Conservation (phyloP, 2,888 invertebrate genomes). For the Troglohyphantes excavatus region DNA sequence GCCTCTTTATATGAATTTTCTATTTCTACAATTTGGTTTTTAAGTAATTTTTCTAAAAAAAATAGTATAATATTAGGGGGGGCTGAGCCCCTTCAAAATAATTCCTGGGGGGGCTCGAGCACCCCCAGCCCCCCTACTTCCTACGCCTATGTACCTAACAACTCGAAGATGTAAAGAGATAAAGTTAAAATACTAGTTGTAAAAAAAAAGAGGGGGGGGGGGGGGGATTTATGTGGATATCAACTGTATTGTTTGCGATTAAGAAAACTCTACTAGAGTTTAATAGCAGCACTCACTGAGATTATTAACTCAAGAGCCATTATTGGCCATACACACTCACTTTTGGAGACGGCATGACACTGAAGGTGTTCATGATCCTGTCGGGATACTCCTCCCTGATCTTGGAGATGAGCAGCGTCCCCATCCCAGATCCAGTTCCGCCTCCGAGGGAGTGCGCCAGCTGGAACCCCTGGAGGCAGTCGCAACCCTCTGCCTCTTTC, state of each 20-base stretch:
- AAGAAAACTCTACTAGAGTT: neutral
- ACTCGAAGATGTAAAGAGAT: too few relatives aligned
- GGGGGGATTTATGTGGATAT: neutral
- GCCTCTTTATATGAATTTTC: too few relatives aligned
- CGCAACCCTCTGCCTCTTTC: conserved; percentile 85
- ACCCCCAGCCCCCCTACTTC: too few relatives aligned
- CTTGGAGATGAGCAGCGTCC: conserved; percentile 92
- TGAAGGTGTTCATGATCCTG: conserved; percentile 85
- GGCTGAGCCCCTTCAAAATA: too few relatives aligned
- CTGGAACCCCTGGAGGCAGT: conserved; percentile 88
- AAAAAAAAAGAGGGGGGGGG: neutral
- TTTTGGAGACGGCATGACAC: conserved; percentile 91
- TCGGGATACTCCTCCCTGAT: conserved; percentile 93
- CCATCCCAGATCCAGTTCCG: conserved; percentile 94
- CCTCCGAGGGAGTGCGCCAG: conserved; percentile 92
- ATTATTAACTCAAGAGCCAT: too few relatives aligned
- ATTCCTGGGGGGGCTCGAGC: too few relatives aligned
- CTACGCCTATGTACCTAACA: too few relatives aligned
- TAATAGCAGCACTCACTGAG: neutral
- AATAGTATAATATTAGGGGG: too few relatives aligned
- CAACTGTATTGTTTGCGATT: too few relatives aligned
- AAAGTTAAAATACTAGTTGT: neutral
- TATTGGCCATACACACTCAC: conserved; percentile 77
- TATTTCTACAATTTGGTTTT: too few relatives aligned
- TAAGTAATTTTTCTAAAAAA: too few relatives aligned